A percentile compares a stretch with the other conserved stretches of the same genome.
Evolutionary conservation across 2,797 vertebrate species (phyloP).

Genomic region (Enteromius viviparus): DNA sequence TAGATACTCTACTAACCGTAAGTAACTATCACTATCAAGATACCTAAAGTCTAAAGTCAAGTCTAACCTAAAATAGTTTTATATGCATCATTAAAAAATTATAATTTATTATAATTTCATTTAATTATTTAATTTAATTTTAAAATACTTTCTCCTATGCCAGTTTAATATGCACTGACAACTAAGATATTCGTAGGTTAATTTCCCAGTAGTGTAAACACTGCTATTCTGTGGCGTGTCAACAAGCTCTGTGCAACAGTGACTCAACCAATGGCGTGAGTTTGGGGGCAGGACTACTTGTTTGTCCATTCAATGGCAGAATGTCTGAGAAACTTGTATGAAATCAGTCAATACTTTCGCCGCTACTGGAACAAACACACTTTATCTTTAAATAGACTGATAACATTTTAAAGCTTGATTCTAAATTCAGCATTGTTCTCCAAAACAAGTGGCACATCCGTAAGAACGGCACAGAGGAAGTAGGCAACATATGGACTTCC

Average conservation of each 20-base stretch:
- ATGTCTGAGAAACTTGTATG: not conserved
- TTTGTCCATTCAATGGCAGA: not conserved
- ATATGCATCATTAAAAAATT: not conserved
- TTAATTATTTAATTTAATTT: not conserved
- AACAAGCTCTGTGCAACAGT: not conserved
- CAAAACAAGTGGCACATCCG: not conserved
- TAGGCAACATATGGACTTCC: constrained; percentile 23
- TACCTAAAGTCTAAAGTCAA: too few species aligned
- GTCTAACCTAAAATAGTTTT: not conserved
- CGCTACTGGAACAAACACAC: not conserved
- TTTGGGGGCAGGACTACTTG: not conserved
- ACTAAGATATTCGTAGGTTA: not conserved
- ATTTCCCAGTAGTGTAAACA: constrained; percentile 19
- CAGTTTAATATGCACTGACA: not conserved
- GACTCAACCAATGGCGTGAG: constrained; percentile 9
- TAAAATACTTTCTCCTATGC: not conserved
- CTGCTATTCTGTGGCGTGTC: not conserved
- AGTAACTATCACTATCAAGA: too few species aligned
- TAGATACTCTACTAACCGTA: too few species aligned
- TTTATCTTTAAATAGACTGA: not conserved
- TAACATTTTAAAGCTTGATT: not conserved
- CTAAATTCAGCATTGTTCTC: constrained; percentile 10
- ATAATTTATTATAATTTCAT: not conserved
- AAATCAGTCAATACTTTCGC: not conserved
- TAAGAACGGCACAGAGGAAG: constrained; percentile 28